Evolutionary conservation across 1,140 invertebrate genomes (phyloP).

Genomic region (Galleria mellonella): DNA sequence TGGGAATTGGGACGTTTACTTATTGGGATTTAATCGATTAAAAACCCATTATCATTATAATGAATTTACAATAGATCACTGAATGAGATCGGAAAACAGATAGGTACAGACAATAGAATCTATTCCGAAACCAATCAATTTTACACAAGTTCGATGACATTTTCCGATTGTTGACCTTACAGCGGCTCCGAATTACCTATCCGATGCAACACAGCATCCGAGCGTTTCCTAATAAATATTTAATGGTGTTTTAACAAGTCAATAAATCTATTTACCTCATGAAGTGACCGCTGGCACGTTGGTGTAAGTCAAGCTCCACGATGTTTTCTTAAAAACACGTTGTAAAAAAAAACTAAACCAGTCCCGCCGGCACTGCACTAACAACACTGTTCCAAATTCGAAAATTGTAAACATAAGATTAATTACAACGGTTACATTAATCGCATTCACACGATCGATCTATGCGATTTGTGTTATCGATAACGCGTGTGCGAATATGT

Average conservation of each 20-base stretch:
- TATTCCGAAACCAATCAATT: slow-evolving; percentile 18
- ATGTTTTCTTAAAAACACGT: slow-evolving; percentile 25
- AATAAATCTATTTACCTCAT: slow-evolving; percentile 48
- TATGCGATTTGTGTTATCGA: slow-evolving; percentile 39
- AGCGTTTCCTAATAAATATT: too few species aligned
- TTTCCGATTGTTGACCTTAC: neutral
- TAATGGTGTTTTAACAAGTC: too few species aligned
- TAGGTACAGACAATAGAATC: too few species aligned
- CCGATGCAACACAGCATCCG: neutral
- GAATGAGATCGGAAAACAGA: too few species aligned
- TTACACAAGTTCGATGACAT: slow-evolving; percentile 24
- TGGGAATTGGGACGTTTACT: too few species aligned
- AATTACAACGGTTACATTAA: slow-evolving; percentile 27
- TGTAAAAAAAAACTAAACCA: slow-evolving; percentile 19
- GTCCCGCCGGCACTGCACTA: slow-evolving; percentile 38
- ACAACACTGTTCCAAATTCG: slow-evolving; percentile 18
- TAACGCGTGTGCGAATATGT: slow-evolving; percentile 49
- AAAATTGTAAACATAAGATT: slow-evolving; percentile 16
- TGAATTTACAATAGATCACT: too few species aligned
- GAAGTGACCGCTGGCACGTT: slow-evolving; percentile 69
- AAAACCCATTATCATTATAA: too few species aligned
- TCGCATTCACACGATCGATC: slow-evolving; percentile 34
- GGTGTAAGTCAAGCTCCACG: slow-evolving; percentile 65
- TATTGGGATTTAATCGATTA: too few species aligned
- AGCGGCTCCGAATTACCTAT: too few species aligned